phyloP scores from a whole-genome alignment of 1,140 invertebrate genomes.

The Phthorimaea operculella region DNA sequence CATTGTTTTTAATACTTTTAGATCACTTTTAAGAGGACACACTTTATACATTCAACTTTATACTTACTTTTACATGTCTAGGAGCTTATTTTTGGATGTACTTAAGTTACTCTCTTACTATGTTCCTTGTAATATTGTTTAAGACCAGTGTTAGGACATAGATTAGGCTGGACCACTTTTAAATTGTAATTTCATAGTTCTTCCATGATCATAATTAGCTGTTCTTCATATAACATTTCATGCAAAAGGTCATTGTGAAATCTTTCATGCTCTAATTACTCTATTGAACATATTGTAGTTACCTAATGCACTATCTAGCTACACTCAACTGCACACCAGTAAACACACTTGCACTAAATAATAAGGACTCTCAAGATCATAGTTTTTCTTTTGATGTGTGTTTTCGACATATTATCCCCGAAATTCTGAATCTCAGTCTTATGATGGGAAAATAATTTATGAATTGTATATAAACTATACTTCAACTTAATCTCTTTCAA shows the following conservation, averaged over 20 bases:
- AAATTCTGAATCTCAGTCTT: neutral
- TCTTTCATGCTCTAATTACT: neutral
- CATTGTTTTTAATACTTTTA: neutral
- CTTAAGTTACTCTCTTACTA: slow-evolving; percentile 20
- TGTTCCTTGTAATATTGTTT: slow-evolving; percentile 18
- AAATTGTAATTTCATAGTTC: slow-evolving; percentile 4
- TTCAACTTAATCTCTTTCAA: too few species aligned
- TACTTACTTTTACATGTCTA: neutral
- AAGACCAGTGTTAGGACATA: slow-evolving; percentile 15
- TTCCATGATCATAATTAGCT: slow-evolving; percentile 2
- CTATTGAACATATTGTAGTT: neutral
- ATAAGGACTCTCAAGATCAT: too few species aligned
- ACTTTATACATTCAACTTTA: neutral
- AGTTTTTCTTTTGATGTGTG: neutral
- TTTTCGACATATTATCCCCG: neutral
- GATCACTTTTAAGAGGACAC: neutral
- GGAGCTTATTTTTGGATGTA: slow-evolving; percentile 14
- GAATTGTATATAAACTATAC: too few species aligned
- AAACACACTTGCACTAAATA: too few species aligned
- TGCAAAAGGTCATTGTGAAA: neutral
- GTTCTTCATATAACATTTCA: too few species aligned
- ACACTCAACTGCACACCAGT: neutral
- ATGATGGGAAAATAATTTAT: neutral
- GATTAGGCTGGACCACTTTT: slow-evolving; percentile 10
- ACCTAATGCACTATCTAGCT: neutral